Evolutionary conservation across 2,113 vertebrate species (phyloP).

Genomic region (Erythrolamprus reginae): DNA sequence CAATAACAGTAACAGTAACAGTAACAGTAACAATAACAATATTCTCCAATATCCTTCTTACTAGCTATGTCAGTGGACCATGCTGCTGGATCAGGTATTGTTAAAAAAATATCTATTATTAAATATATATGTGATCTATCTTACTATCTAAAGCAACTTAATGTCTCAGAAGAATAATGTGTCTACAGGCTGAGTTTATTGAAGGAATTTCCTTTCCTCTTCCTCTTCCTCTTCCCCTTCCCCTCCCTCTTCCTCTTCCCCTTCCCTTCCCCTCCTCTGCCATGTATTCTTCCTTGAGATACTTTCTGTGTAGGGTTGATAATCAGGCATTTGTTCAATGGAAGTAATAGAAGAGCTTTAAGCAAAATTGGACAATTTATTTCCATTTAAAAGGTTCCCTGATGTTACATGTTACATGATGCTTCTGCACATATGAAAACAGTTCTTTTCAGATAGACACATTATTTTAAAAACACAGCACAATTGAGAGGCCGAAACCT

Average conservation of each 20-base stretch:
- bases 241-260: accelerated
- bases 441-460: accelerated
- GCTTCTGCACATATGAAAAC: neutral
- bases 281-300: neutral
- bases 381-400: neutral
- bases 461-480: neutral
- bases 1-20: too few species aligned
- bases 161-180: neutral
- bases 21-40: too few species aligned
- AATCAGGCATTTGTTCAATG: neutral
- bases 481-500: neutral
- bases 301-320: neutral
- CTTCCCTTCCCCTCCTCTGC: too few species aligned
- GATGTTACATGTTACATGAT: neutral
- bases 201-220: neutral
- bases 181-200: neutral
- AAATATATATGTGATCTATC: too few species aligned
- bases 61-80: neutral
- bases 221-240: too few species aligned
- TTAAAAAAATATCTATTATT: too few species aligned
- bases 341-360: neutral
- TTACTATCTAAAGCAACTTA: neutral
- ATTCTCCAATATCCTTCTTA: neutral
- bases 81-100: neutral
- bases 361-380: neutral